Conservation (phyloP, 2,888 invertebrate species). For the Ophioninae sp. region DNA sequence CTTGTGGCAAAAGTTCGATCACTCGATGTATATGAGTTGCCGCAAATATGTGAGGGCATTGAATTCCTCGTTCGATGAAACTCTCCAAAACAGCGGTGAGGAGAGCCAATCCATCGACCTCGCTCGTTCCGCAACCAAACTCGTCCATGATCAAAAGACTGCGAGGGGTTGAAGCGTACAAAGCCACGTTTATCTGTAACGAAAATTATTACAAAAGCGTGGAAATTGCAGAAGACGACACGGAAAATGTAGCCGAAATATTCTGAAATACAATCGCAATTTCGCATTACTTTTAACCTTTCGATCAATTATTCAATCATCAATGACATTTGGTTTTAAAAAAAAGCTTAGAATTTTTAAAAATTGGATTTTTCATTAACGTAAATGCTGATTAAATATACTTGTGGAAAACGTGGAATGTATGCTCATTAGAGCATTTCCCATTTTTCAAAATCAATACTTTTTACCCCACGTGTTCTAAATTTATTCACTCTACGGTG, state of each 20-base stretch:
- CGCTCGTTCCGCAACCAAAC: constrained; percentile 92
- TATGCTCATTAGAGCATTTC: no score
- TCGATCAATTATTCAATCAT: no score
- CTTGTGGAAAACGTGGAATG: no score
- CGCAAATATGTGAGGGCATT: constrained; percentile 89
- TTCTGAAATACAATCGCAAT: no score
- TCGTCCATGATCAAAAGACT: constrained; percentile 93
- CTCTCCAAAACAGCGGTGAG: constrained; percentile 86
- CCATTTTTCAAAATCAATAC: no score
- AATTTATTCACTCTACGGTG: no score
- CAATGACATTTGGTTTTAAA: no score
- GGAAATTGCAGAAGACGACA: neutral
- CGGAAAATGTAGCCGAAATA: neutral
- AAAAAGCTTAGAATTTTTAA: no score
- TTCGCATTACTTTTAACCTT: no score
- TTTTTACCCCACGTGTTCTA: no score
- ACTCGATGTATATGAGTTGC: constrained; percentile 91
- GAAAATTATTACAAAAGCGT: neutral
- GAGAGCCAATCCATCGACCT: constrained; percentile 89
- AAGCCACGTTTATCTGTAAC: constrained; percentile 86
- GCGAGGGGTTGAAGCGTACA: constrained; percentile 84
- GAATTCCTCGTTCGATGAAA: constrained; percentile 83
- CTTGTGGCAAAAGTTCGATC: constrained; percentile 83
- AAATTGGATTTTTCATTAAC: no score
- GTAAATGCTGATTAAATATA: no score